A percentile compares a stretch with the other conserved stretches of the same genome.
Evolutionary conservation across 2,113 vertebrate genomes (phyloP).

Genomic region (Pseudopodoces humilis): DNA sequence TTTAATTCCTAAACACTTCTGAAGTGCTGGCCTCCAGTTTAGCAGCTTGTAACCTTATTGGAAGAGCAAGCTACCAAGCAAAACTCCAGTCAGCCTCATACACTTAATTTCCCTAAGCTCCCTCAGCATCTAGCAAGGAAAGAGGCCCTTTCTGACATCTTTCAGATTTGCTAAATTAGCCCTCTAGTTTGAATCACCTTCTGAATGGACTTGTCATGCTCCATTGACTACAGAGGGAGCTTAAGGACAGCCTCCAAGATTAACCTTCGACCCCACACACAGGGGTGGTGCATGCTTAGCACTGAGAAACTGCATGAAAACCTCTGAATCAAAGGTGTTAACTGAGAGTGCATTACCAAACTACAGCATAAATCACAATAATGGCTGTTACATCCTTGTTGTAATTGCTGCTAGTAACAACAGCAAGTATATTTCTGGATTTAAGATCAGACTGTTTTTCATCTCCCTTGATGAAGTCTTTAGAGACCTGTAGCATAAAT

Average conservation of each 20-base stretch:
- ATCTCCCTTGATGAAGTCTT: neutral
- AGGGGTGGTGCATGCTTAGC: neutral
- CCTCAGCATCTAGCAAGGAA: neutral
- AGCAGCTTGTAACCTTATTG: neutral
- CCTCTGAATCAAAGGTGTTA: neutral
- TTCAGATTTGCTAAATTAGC: conserved; percentile 20
- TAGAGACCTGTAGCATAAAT: neutral
- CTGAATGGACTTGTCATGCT: conserved; percentile 33
- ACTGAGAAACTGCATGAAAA: neutral
- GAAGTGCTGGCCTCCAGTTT: neutral
- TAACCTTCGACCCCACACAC: neutral
- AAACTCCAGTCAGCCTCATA: neutral
- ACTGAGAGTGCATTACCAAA: neutral
- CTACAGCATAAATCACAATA: neutral
- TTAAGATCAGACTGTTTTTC: neutral
- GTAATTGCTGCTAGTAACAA: neutral
- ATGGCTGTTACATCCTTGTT: neutral
- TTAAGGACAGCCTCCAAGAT: conserved; percentile 1
- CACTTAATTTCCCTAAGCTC: conserved; percentile 21
- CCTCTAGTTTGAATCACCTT: neutral
- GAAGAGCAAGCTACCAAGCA: neutral
- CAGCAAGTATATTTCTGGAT: neutral
- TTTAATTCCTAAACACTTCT: neutral
- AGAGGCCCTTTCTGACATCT: neutral
- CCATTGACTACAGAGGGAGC: neutral